A percentile compares a stretch with the other conserved stretches of the same genome.
Evolutionary conservation across 2,888 invertebrate genomes (phyloP).

Genomic region (Cryptocephalus primarius): DNA sequence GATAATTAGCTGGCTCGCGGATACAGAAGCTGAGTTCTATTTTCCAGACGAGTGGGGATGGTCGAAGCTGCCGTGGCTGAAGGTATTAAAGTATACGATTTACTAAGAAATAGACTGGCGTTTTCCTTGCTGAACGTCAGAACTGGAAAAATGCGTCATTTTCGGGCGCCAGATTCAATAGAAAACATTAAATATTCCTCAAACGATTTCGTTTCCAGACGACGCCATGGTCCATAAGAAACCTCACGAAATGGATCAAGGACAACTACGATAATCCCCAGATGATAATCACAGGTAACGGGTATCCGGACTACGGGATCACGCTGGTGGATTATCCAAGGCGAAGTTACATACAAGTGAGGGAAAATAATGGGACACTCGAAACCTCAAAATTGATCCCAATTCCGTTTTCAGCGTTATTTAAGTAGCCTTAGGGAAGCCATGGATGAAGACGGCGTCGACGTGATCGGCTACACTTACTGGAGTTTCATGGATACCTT

Average conservation of each 20-base stretch:
- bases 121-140: too few relatives aligned
- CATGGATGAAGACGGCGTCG: constrained; percentile 14
- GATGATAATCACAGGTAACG: constrained; percentile 46
- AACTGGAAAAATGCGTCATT: too few relatives aligned
- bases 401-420: constrained; percentile 9
- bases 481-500: constrained; percentile 22
- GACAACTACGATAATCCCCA: constrained; percentile 36
- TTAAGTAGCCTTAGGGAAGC: constrained; percentile 13
- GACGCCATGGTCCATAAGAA: constrained; percentile 46
- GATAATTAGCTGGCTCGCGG: constrained; percentile 2
- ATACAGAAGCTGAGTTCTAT: constrained; percentile 8
- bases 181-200: too few relatives aligned
- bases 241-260: constrained; percentile 36
- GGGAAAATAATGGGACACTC: background rate
- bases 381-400: too few relatives aligned
- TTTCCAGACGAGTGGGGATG: constrained; percentile 9
- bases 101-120: too few relatives aligned
- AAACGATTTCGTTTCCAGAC: constrained; percentile 19
- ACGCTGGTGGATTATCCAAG: constrained; percentile 6
- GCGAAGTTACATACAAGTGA: constrained; percentile 10
- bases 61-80: constrained; percentile 8
- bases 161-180: too few relatives aligned
- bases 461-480: constrained; percentile 17
- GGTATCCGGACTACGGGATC: constrained; percentile 35
- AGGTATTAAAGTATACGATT: constrained; percentile 2